Evolutionary conservation across 2,797 vertebrate species (phyloP).

Genomic region (Syncerus caffer): DNA sequence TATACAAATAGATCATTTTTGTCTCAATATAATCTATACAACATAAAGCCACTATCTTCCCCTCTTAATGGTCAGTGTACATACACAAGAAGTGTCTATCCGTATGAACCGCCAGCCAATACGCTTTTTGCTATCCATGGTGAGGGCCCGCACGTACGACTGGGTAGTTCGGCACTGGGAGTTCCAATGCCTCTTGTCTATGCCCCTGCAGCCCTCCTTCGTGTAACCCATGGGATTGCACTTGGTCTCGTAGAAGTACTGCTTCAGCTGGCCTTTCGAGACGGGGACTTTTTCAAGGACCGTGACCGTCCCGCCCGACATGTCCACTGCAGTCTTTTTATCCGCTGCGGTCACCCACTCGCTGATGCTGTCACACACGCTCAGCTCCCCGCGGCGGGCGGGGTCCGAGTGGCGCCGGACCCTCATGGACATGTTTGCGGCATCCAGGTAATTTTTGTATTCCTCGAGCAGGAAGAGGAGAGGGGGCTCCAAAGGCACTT

Average conservation of each 20-base stretch:
- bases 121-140: slow-evolving; percentile 99
- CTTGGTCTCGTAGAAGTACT: slow-evolving; percentile 99
- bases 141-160: slow-evolving; percentile 98
- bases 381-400: slow-evolving; percentile 96
- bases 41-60: slow-evolving; percentile 99
- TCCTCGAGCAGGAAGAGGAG: slow-evolving; percentile 99
- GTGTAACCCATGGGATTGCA: slow-evolving; percentile 99
- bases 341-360: slow-evolving; percentile 99
- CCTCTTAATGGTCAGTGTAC: slow-evolving; percentile 99
- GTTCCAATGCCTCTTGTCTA: slow-evolving; percentile 99
- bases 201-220: slow-evolving; percentile 99
- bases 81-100: slow-evolving; percentile 99
- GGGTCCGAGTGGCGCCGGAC: slow-evolving; percentile 98
- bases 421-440: slow-evolving; percentile 99
- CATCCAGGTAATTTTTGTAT: slow-evolving; percentile 99
- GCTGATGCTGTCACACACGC: slow-evolving; percentile 99
- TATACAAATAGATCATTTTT: slow-evolving; percentile 99
- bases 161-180: slow-evolving; percentile 99
- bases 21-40: slow-evolving; percentile 99
- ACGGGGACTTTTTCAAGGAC: slow-evolving; percentile 99
- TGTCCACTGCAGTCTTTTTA: slow-evolving; percentile 99
- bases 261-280: slow-evolving; percentile 99
- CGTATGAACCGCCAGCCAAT: slow-evolving; percentile 99
- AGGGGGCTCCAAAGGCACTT: slow-evolving; percentile 99
- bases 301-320: slow-evolving; percentile 98